Base-by-base conservation (phyloP, 2,113 vertebrate genomes). In the Burhinus bistriatus region DNA sequence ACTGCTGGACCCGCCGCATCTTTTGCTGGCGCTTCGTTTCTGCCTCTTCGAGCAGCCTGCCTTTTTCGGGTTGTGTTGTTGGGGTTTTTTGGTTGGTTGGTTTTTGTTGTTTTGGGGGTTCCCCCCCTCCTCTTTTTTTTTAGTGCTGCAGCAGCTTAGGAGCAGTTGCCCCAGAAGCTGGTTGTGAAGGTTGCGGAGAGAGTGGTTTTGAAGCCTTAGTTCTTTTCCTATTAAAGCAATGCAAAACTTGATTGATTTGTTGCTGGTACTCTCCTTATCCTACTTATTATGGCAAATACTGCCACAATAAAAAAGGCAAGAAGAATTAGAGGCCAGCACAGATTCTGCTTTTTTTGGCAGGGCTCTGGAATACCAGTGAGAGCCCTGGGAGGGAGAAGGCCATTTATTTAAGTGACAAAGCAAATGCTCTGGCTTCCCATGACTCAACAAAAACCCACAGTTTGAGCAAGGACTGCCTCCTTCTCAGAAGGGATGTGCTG, bases 331-430 rank as follows among this genome's bases (percentile, higher is more conserved):
- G 54, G 38, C 18, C 71, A 45, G 30, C 0, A 0, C 34, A 73
- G 61, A 25, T 81, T 49, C 73, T 79, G 54, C 81, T 80, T 54
- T 65, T 87, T 91, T 85, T 88, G 76, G 91, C 81, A 54, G 57
- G 42, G 44, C 34, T 79, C 36, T 91, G 77, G 44, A 82, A 79
- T 89, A 57, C 69, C 81, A 65, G 38, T 30, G 36, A 87, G 83
- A 76, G 29, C 78, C 11, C 73, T 69, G 70, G 58, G 81, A 90
- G 91, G 66, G 66, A 94, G 54, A 95, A 94, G 62, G 54, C 30
- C 85, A 44, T 95, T 90, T 93, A 44, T 89, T 87, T 79, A 87
- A 91, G 45, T 90, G 93, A 88, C 75, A 59, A 34, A 66, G 81
- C 78, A 79, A 85, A 71, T 62, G 44, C 34, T 45, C 17, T 71